A percentile compares a stretch with the other conserved stretches of the same genome.
These are phyloP conservation scores for Orestias chungarensis DNA, from an alignment of 2,797 vertebrate genomes.

Conservation along the genomic window DNA sequence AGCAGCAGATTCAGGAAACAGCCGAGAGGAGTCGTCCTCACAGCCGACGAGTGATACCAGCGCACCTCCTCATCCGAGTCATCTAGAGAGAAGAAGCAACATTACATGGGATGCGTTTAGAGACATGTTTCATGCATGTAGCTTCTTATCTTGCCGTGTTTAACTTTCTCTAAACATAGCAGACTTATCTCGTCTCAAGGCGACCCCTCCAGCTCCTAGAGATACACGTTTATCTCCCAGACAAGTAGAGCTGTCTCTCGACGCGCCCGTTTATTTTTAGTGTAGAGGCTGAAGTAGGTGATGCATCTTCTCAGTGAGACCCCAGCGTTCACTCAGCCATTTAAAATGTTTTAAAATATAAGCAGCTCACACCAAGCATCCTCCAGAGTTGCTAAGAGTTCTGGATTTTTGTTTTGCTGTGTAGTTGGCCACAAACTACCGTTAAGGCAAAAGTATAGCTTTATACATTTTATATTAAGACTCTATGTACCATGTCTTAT, in stretches of 20 bases:
- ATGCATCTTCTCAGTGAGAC: not conserved
- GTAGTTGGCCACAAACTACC: not conserved
- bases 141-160: not conserved
- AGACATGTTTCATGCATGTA: not conserved
- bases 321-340: not conserved
- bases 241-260: not conserved
- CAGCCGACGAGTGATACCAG: conserved; percentile 66
- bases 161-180: not conserved
- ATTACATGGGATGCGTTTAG: not conserved
- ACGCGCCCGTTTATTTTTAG: not conserved
- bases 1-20: conserved; percentile 32
- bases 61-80: conserved; percentile 75
- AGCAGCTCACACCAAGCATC: not conserved
- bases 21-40: conserved; percentile 22
- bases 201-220: not conserved
- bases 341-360: not conserved
- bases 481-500: too few relatives aligned
- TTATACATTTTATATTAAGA: too few relatives aligned
- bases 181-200: not conserved
- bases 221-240: not conserved
- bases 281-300: too few relatives aligned
- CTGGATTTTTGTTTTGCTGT: not conserved
- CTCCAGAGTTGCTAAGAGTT: not conserved
- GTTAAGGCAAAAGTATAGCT: not conserved
- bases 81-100: conserved; percentile 56